Percentiles rank a stretch among this genome's conserved stretches.
phyloP scores from a whole-genome alignment of 1,140 invertebrate genomes.

The Heliconius hewitsoni region DNA sequence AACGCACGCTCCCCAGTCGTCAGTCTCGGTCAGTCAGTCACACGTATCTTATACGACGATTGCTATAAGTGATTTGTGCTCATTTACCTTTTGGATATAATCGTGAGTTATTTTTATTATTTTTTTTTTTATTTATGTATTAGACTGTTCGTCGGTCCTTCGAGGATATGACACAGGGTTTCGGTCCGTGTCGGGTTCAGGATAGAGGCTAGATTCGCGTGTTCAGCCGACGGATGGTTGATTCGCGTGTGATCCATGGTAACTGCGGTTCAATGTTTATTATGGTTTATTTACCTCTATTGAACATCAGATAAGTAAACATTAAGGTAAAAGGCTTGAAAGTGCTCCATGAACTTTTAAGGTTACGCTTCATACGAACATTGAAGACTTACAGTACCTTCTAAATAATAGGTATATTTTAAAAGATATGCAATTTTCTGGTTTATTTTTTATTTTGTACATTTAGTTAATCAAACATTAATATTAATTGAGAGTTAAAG shows the following conservation, averaged over 20 bases:
- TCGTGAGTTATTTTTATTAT: constrained; percentile 47
- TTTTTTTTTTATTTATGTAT: background rate
- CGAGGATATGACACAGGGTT: background rate
- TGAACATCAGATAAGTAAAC: constrained; percentile 42
- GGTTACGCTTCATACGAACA: background rate
- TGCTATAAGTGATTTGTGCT: constrained; percentile 60
- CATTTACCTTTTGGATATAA: constrained; percentile 48
- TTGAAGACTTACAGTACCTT: background rate
- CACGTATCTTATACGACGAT: constrained; percentile 40
- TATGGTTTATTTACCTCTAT: constrained; percentile 49
- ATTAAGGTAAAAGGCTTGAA: constrained; percentile 9
- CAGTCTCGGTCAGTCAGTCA: constrained; percentile 47
- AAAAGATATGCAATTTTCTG: background rate
- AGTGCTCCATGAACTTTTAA: background rate
- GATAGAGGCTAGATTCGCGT: constrained; percentile 23
- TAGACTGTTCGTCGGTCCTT: background rate
- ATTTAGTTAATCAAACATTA: background rate
- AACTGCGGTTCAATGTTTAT: constrained; percentile 42
- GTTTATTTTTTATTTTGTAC: background rate
- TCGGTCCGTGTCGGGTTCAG: background rate
- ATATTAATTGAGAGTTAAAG: background rate
- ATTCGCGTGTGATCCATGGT: constrained; percentile 43
- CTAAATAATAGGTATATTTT: background rate
- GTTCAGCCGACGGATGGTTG: constrained; percentile 36
- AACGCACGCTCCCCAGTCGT: constrained; percentile 50